These are phyloP conservation scores for Helarctos malayanus DNA, from an alignment of 2,797 vertebrate genomes.

Conservation along the genomic window DNA sequence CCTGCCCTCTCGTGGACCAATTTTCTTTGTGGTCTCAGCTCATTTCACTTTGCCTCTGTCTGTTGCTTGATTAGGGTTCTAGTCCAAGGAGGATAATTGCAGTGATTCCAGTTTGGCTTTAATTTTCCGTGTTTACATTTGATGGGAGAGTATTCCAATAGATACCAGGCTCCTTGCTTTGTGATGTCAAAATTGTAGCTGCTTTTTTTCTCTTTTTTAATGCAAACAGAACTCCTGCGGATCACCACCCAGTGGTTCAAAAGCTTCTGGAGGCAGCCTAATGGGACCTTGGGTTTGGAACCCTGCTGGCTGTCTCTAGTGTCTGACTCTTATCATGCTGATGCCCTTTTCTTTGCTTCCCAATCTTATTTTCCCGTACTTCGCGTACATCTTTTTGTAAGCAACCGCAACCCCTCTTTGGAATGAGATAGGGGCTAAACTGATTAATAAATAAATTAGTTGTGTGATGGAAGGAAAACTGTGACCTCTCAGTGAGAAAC, in stretches of 20 bases:
- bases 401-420: not conserved
- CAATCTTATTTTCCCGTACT: not conserved
- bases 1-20: not conserved
- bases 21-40: conserved; percentile 59
- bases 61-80: conserved; percentile 63
- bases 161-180: conserved; percentile 24
- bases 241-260: not conserved
- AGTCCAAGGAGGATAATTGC: conserved; percentile 53
- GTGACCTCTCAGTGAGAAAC: not conserved
- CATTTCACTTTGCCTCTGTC: conserved; percentile 61
- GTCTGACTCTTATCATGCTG: not conserved
- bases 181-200: conserved; percentile 55
- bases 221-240: conserved; percentile 24
- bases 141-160: conserved; percentile 62
- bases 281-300: not conserved
- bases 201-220: not conserved
- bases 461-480: not conserved
- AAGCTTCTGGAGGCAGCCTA: not conserved
- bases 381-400: not conserved
- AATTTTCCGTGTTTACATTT: conserved; percentile 61
- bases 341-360: not conserved
- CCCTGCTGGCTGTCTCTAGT: not conserved
- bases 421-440: not conserved
- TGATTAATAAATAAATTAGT: not conserved
- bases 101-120: conserved; percentile 62